Base-by-base conservation (phyloP, 2,113 vertebrate species). In the Eurystomus gularis region DNA sequence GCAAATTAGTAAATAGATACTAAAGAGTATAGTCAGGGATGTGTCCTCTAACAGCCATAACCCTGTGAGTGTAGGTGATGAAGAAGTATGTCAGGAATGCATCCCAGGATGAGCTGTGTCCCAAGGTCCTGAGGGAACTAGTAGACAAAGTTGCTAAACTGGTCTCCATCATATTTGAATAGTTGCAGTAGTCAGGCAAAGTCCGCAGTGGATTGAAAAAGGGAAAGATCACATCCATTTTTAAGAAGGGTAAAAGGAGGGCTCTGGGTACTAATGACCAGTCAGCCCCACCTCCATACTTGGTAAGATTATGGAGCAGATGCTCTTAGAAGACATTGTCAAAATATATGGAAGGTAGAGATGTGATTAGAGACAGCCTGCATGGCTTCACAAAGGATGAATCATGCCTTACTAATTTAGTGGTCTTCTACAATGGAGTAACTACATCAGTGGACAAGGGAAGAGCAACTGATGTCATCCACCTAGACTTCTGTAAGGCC, bases 201-300 rank as follows among this genome's bases (percentile, higher is more conserved):
- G n/a, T 44, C 13, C 16, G 24, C 18, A 61, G 49, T 20, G 25
- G 37, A 24, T 49, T 9, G 37, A 39, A 44, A 90, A 93, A 49
- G 9, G 7, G 54, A 69, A n/a, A 29, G 2, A 40, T 14, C n/a
- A 35, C 0, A 0, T 3, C 3, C 2, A 17, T 64, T 90, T 84
- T 69, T 9, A 23, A 58, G 66, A 84, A 39, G 1, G 1, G 1
- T 81, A 19, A 48, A 60, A 49, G 9, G 8, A 81, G 1, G 2
- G 19, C 21, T 7, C 13, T 44, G 37, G 37, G 21, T 84, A 26
- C 10, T 54, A 54, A 29, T n/a, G n/a, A n/a, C n/a, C 24, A 44
- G 11, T 44, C 28, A 65, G 17, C 13, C 17, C 40, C 12, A 52
- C 24, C 24, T 71, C 18, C 13, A 28, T 19, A 18, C 5, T 17